Conservation (phyloP, 2,797 vertebrate genomes). For the Sebastes melanostomus region DNA sequence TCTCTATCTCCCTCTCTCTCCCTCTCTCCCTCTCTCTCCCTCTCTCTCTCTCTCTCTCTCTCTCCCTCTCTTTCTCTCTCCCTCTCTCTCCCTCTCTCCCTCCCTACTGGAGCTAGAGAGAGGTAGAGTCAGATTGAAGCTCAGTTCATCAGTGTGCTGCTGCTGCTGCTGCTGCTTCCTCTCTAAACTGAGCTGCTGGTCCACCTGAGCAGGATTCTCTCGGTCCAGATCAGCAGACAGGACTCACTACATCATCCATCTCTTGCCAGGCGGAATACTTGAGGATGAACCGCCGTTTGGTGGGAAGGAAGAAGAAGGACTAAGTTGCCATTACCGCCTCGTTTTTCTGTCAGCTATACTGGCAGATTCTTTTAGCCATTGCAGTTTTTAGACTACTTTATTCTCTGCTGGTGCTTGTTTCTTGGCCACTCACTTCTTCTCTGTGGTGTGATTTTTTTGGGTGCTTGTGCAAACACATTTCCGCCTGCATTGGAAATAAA, state of each 20-base stretch:
- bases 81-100: not conserved
- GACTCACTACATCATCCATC: conserved; percentile 21
- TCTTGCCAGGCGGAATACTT: conserved; percentile 41
- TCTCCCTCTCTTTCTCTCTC: not conserved
- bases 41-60: accelerated
- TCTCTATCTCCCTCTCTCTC: accelerated
- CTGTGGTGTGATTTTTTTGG: not conserved
- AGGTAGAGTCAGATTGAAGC: conserved; percentile 32
- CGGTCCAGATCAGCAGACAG: conserved; percentile 33
- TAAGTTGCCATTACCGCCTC: conserved; percentile 40
- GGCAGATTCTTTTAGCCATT: conserved; percentile 28
- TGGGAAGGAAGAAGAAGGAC: conserved; percentile 46
- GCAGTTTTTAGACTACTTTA: conserved; percentile 48
- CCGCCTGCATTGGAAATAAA: conserved; percentile 24
- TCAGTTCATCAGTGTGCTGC: conserved; percentile 40
- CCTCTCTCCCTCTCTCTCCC: accelerated
- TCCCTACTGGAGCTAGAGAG: conserved; percentile 24
- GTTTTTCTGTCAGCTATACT: not conserved
- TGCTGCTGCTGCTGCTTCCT: conserved; percentile 33
- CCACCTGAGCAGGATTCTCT: conserved; percentile 66
- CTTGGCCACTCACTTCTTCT: not conserved
- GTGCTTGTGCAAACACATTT: conserved; percentile 1
- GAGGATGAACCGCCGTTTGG: conserved; percentile 35
- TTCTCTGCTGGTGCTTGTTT: conserved; percentile 9
- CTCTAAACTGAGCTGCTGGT: conserved; percentile 30